Conservation (phyloP, 2,797 vertebrate species). For the Malacoraja senta region DNA sequence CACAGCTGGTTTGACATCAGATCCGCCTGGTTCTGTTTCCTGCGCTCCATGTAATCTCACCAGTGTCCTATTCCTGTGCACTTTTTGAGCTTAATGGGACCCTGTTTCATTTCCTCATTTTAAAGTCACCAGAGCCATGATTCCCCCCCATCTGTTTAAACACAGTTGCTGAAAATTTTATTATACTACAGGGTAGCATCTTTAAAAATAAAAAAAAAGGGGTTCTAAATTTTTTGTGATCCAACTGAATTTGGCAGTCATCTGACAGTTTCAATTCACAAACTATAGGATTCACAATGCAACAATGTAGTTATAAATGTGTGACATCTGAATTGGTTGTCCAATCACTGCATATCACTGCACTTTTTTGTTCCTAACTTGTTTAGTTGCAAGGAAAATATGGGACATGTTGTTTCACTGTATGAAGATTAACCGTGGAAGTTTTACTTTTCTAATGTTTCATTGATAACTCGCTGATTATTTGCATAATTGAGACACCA, state of each 20-base stretch:
- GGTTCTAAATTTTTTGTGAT: neutral
- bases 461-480: no score
- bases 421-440: neutral
- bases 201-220: no score
- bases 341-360: neutral
- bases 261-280: neutral
- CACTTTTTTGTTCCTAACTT: neutral
- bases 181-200: no score
- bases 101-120: no score
- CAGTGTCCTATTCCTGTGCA: no score
- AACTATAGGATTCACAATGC: neutral
- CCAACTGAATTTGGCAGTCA: neutral
- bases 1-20: no score
- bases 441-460: neutral
- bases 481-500: neutral
- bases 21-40: no score
- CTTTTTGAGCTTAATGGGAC: no score
- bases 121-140: no score
- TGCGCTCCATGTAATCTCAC: no score
- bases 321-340: neutral
- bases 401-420: neutral
- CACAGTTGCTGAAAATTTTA: no score
- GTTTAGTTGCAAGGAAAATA: neutral
- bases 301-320: neutral
- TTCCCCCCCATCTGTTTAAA: no score